phyloP scores from a whole-genome alignment of 2,113 vertebrate species.

The Cyanistes caeruleus region DNA sequence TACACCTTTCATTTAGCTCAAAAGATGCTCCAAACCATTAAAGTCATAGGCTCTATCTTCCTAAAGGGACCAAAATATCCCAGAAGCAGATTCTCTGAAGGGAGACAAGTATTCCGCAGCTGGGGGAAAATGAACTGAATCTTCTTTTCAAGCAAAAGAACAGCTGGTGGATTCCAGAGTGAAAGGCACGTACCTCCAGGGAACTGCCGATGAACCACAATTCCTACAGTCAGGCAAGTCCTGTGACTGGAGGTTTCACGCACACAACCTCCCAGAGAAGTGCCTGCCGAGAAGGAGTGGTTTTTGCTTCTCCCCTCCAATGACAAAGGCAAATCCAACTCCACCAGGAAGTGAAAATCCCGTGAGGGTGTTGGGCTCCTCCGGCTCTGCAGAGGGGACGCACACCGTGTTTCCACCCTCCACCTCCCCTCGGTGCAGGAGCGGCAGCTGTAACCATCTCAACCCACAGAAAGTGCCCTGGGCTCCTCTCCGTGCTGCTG shows the following conservation, averaged over 20 bases:
- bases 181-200: conserved; percentile 48
- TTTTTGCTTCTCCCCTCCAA: conserved; percentile 41
- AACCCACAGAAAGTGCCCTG: neutral
- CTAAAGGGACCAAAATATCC: neutral
- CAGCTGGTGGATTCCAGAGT: neutral
- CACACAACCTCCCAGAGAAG: neutral
- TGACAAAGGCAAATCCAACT: conserved; percentile 44
- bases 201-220: neutral
- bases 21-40: neutral
- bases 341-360: conserved; percentile 39
- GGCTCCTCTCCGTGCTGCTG: neutral
- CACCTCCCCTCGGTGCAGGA: neutral
- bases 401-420: neutral
- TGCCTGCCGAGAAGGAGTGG: conserved; percentile 27
- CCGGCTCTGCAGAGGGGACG: neutral
- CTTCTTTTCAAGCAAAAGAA: neutral
- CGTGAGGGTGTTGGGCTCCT: neutral
- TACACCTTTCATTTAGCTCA: neutral
- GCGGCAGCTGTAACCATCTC: neutral
- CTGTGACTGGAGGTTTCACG: neutral
- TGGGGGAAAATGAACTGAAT: neutral
- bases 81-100: neutral
- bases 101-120: neutral
- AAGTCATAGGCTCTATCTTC: neutral
- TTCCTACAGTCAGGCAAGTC: neutral